Evolutionary conservation across 2,797 vertebrate genomes (phyloP).

Genomic region (Thalassophryne amazonica): DNA sequence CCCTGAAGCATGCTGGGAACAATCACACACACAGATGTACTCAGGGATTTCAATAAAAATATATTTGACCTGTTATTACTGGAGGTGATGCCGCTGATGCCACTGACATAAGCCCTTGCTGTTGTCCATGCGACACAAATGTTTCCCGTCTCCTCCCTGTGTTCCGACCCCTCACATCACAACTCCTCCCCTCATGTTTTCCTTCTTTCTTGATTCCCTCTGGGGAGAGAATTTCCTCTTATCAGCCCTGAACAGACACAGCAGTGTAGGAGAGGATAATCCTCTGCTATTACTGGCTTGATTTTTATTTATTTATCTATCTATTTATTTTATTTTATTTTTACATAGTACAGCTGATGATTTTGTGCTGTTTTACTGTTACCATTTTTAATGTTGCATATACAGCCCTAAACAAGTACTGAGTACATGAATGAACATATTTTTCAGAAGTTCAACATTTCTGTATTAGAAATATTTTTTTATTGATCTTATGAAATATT

Average conservation of each 20-base stretch:
- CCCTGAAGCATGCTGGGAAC: background rate
- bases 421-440: too few relatives aligned
- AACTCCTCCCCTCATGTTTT: slow-evolving; percentile 44
- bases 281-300: slow-evolving; percentile 59
- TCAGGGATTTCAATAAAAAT: background rate
- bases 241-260: slow-evolving; percentile 70
- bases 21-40: background rate
- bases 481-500: too few relatives aligned
- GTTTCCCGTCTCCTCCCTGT: background rate
- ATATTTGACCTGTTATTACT: slow-evolving; percentile 12
- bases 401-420: too few relatives aligned
- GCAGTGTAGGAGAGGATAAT: slow-evolving; percentile 47
- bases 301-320: too few relatives aligned
- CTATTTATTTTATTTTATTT: too few relatives aligned
- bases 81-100: background rate
- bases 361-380: slow-evolving; percentile 18
- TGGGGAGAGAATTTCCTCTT: slow-evolving; percentile 65
- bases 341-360: slow-evolving; percentile 51
- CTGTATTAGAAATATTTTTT: too few relatives aligned
- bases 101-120: slow-evolving; percentile 1
- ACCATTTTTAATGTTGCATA: too few relatives aligned
- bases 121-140: slow-evolving; percentile 3
- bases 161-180: slow-evolving; percentile 10
- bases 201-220: slow-evolving; percentile 52
- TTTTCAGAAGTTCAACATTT: too few relatives aligned